Conservation (phyloP, 2,797 vertebrate genomes). For the Botia kubotai region DNA sequence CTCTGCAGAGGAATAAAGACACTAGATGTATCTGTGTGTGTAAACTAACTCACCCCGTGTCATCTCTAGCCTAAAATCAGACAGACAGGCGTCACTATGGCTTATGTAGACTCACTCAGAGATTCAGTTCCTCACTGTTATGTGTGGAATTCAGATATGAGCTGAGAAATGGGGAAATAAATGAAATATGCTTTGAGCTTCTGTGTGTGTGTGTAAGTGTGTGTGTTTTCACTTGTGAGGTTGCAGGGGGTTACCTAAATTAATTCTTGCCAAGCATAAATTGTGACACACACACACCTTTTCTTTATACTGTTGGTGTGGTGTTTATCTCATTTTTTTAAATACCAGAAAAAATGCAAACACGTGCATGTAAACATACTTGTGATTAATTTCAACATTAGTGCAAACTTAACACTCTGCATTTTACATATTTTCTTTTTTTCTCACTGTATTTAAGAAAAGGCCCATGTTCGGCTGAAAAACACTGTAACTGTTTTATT, state of each 20-base stretch:
- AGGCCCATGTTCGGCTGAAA: not conserved
- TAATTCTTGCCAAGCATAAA: not conserved
- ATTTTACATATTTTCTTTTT: not conserved
- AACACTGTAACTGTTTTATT: constrained; percentile 18
- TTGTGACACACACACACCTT: too few relatives aligned
- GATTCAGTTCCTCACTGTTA: constrained; percentile 9
- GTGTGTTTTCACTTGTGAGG: not conserved
- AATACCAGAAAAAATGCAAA: not conserved
- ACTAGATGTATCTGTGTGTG: not conserved
- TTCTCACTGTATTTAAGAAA: not conserved
- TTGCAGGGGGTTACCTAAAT: not conserved
- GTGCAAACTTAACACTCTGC: not conserved
- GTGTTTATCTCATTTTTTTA: not conserved
- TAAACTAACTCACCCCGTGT: not conserved
- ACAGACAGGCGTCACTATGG: not conserved
- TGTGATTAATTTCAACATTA: not conserved
- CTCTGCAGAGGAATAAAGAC: not conserved
- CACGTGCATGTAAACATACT: not conserved
- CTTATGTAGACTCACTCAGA: not conserved
- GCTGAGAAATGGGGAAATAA: not conserved
- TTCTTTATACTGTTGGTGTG: too few relatives aligned
- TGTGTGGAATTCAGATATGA: constrained; percentile 40
- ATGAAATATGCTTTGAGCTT: constrained; percentile 11
- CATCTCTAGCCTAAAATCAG: not conserved
- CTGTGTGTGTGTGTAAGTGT: constrained; percentile 11